phyloP scores from a whole-genome alignment of 2,113 vertebrate species.

The Proterorhinus semilunaris region DNA sequence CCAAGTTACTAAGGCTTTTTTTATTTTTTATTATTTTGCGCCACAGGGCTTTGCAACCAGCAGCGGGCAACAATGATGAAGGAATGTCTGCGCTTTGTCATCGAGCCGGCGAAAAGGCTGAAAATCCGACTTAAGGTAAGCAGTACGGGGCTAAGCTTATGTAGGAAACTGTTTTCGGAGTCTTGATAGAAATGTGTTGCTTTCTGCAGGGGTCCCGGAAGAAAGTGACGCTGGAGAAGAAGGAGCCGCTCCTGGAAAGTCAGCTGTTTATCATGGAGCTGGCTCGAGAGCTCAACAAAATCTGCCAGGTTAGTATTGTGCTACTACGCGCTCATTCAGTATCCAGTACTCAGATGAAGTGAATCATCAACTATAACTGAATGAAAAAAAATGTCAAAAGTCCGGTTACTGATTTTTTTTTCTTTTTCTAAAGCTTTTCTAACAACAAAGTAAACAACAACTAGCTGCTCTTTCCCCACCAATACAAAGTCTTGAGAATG shows the following conservation, averaged over 20 bases:
- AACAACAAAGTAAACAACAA: no score
- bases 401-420: no score
- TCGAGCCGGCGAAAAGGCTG: conserved; percentile 78
- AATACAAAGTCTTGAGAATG: no score
- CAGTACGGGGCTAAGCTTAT: not conserved
- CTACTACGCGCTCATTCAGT: not conserved
- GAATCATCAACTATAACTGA: no score
- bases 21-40: conserved; percentile 45
- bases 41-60: conserved; percentile 47
- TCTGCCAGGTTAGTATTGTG: conserved; percentile 67
- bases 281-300: conserved; percentile 73
- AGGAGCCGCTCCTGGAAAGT: conserved; percentile 72
- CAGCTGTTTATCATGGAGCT: conserved; percentile 80
- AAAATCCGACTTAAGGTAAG: conserved; percentile 75
- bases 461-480: no score
- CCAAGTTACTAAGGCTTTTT: conserved; percentile 53
- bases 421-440: no score
- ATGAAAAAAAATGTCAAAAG: no score
- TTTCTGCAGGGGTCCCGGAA: conserved; percentile 70
- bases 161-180: not conserved
- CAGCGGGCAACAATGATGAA: conserved; percentile 74
- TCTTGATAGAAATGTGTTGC: not conserved
- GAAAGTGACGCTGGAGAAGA: conserved; percentile 66
- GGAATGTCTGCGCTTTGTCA: conserved; percentile 78
- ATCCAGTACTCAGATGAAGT: no score